A percentile compares a stretch with the other conserved stretches of the same genome.
These are phyloP conservation scores for Tanypteryx hageni DNA, from an alignment of 2,888 invertebrate species.

Conservation along the genomic window DNA sequence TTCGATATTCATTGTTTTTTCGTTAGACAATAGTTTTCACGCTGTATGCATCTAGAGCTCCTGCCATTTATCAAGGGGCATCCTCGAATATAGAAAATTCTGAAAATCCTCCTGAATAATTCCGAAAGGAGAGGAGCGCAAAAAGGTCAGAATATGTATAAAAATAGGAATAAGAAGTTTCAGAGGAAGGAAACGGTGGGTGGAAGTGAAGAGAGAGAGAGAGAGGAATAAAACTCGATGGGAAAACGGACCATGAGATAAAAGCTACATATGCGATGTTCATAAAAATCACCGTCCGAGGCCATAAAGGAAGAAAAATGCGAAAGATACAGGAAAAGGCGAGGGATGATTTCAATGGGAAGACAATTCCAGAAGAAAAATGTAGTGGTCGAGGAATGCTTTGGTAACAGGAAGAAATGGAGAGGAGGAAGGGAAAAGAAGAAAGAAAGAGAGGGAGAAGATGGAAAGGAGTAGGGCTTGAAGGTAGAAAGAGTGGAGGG, in stretches of 20 bases:
- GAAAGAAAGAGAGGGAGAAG: neutral
- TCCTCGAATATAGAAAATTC: neutral
- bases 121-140: neutral
- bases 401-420: neutral
- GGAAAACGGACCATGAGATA: neutral
- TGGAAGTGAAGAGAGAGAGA: neutral
- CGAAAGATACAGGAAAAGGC: neutral
- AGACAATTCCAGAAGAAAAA: neutral
- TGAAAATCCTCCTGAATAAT: neutral
- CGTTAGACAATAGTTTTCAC: neutral
- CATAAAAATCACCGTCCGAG: neutral
- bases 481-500: too few species aligned
- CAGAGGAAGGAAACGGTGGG: neutral
- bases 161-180: neutral
- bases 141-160: neutral
- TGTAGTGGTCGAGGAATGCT: neutral
- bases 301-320: neutral
- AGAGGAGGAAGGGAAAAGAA: neutral
- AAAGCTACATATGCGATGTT: neutral
- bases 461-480: neutral
- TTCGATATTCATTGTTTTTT: too few species aligned
- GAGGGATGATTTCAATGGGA: constrained; percentile 9
- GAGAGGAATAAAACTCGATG: neutral
- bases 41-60: neutral
- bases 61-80: neutral